These are phyloP conservation scores for Neodiprion lecontei DNA, from an alignment of 1,140 invertebrate genomes.

Conservation along the genomic window DNA sequence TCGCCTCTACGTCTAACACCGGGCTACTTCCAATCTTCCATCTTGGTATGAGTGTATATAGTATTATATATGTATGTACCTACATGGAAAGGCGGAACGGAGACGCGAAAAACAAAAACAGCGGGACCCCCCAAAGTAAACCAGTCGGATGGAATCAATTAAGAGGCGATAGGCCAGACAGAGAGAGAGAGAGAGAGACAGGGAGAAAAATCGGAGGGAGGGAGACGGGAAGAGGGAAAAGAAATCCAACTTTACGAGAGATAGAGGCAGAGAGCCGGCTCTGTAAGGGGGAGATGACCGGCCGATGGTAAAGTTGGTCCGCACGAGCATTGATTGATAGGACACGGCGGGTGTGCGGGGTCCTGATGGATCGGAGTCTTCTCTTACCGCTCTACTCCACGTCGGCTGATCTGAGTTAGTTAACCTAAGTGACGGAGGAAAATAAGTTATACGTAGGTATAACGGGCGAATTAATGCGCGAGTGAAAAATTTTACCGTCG, in stretches of 20 bases:
- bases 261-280: not conserved
- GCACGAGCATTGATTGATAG: slow-evolving; percentile 1
- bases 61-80: too few relatives aligned
- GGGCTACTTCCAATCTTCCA: not conserved
- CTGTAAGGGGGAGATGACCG: not conserved
- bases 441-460: not conserved
- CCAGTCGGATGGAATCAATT: slow-evolving; percentile 7
- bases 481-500: not conserved
- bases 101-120: slow-evolving; percentile 5
- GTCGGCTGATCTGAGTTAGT: not conserved
- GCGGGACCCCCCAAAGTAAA: slow-evolving; percentile 6
- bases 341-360: not conserved
- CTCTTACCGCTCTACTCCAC: not conserved
- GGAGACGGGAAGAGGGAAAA: not conserved
- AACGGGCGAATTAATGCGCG: not conserved
- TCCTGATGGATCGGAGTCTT: slow-evolving; percentile 7
- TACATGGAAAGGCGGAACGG: not conserved
- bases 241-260: slow-evolving; percentile 2
- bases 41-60: not conserved
- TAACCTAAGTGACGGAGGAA: not conserved
- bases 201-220: not conserved
- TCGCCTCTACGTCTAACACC: not conserved
- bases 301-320: not conserved
- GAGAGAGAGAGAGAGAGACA: not conserved
- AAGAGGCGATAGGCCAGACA: not conserved